Evolutionary conservation across 1,140 invertebrate species (phyloP).

Genomic region (Ooceraea biroi): DNA sequence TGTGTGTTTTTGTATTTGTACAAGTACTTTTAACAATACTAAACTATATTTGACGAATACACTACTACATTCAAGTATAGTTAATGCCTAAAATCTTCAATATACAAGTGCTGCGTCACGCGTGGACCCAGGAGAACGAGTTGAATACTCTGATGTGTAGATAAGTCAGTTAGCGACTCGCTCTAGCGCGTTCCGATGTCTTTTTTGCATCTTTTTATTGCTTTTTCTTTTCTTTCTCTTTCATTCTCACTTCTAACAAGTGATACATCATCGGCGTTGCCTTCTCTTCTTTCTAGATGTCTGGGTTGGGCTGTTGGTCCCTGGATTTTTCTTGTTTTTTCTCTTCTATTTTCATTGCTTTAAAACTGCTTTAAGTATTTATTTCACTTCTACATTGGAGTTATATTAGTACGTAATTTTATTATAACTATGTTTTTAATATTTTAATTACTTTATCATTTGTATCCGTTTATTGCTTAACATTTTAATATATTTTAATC

Average conservation of each 20-base stretch:
- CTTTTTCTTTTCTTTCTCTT: constrained; percentile 66
- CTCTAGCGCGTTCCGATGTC: constrained; percentile 83
- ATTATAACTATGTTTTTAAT: constrained; percentile 49
- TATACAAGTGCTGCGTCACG: neutral
- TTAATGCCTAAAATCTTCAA: constrained; percentile 25
- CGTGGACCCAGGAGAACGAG: constrained; percentile 3
- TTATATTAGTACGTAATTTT: constrained; percentile 76
- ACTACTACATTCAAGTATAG: neutral
- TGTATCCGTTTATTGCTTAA: neutral
- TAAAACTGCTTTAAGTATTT: constrained; percentile 64
- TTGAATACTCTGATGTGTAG: constrained; percentile 72
- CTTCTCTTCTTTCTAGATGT: constrained; percentile 77
- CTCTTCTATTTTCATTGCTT: constrained; percentile 55
- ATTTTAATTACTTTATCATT: constrained; percentile 26
- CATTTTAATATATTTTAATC: neutral
- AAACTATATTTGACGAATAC: neutral
- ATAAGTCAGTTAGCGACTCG: constrained; percentile 86
- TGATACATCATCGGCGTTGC: constrained; percentile 84
- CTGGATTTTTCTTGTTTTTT: constrained; percentile 59
- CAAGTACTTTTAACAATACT: neutral
- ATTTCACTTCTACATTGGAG: constrained; percentile 74
- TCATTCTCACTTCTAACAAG: constrained; percentile 78
- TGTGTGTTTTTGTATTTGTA: neutral
- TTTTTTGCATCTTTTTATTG: constrained; percentile 83
- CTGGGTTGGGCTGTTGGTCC: constrained; percentile 69